Evolutionary conservation across 2,797 vertebrate species (phyloP).

Genomic region (Rhinatrema bivittatum): DNA sequence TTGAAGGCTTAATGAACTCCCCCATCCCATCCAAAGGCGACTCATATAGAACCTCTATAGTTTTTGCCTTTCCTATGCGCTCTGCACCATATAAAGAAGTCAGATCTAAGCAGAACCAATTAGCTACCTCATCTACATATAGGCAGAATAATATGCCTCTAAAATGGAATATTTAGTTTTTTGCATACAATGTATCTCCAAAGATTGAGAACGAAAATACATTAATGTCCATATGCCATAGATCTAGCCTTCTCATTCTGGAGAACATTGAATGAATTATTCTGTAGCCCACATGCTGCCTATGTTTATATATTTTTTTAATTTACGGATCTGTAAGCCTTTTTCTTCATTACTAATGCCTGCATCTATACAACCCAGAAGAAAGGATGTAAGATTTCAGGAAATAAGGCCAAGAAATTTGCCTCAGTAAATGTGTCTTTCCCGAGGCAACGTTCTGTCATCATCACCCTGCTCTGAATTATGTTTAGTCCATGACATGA

Average conservation of each 20-base stretch:
- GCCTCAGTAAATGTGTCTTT: background rate
- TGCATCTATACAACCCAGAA: background rate
- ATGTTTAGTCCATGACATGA: background rate
- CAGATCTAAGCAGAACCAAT: background rate
- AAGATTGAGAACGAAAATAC: too few relatives aligned
- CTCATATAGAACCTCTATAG: too few relatives aligned
- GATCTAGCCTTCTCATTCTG: too few relatives aligned
- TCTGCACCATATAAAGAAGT: too few relatives aligned
- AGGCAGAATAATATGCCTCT: background rate
- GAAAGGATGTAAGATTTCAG: background rate
- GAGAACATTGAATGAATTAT: background rate
- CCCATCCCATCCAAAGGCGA: too few relatives aligned
- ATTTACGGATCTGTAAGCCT: background rate
- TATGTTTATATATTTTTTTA: background rate
- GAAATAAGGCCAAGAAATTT: background rate
- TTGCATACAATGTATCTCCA: too few relatives aligned
- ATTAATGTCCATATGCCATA: too few relatives aligned
- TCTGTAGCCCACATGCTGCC: accelerated
- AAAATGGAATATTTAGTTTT: too few relatives aligned
- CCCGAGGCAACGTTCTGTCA: background rate
- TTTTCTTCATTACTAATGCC: accelerated
- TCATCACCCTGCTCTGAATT: background rate
- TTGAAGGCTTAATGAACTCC: slow-evolving; percentile 1
- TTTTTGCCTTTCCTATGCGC: too few relatives aligned
- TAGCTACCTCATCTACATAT: background rate